These are phyloP conservation scores for Strigamia transsilvanica DNA, from an alignment of 2,888 invertebrate genomes.

Conservation along the genomic window DNA sequence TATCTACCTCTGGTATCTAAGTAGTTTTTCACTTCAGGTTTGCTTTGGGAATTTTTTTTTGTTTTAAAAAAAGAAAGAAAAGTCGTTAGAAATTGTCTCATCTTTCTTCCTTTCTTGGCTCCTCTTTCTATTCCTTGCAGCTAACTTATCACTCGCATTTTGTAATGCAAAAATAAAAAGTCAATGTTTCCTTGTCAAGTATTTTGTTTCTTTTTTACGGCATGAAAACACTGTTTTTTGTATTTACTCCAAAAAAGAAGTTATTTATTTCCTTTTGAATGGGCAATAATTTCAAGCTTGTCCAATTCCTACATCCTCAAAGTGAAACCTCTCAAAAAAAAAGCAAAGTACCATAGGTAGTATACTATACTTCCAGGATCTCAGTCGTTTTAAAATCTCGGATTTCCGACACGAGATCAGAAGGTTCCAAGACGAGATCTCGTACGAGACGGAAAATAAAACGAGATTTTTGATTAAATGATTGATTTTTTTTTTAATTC, in stretches of 20 bases:
- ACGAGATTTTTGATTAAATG: too few relatives aligned
- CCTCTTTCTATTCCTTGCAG: conserved; percentile 18
- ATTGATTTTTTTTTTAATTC: too few relatives aligned
- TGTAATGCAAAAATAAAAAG: conserved; percentile 49
- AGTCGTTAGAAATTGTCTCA: conserved; percentile 28
- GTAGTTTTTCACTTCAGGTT: conserved; percentile 27
- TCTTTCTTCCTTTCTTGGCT: conserved; percentile 48
- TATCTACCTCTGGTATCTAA: conserved; percentile 15
- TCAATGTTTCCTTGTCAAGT: conserved; percentile 48
- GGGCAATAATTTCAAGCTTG: conserved; percentile 23
- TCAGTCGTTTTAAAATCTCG: too few relatives aligned
- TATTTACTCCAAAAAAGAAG: conserved; percentile 24
- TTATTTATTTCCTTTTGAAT: conserved; percentile 47
- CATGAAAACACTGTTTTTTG: conserved; percentile 24
- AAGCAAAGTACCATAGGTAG: neutral
- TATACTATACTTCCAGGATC: neutral
- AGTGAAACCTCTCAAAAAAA: neutral
- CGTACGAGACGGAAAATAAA: too few relatives aligned
- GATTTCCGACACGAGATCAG: too few relatives aligned
- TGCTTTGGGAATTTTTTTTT: conserved; percentile 2
- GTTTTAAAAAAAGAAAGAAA: neutral
- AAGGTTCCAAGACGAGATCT: too few relatives aligned
- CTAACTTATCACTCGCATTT: conserved; percentile 42
- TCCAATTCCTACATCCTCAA: neutral
- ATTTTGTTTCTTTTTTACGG: conserved; percentile 44